phyloP scores from a whole-genome alignment of 2,113 vertebrate genomes.

The Alexandromys fortis region DNA sequence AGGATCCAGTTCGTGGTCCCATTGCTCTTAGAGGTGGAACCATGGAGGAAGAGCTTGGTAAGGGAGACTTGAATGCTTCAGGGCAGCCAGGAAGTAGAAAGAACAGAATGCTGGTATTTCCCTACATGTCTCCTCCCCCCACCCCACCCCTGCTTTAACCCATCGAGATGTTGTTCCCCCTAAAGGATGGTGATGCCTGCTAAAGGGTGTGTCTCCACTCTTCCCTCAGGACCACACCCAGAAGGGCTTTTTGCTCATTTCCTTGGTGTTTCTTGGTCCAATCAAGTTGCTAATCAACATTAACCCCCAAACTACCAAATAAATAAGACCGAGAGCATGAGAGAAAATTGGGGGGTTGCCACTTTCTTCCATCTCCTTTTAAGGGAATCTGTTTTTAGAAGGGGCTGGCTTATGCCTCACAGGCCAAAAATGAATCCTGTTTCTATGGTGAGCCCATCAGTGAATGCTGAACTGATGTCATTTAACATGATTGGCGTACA shows the following conservation, averaged over 20 bases:
- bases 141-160: too few species aligned
- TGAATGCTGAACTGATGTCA: too few species aligned
- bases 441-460: neutral
- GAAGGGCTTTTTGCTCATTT: neutral
- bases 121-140: too few species aligned
- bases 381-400: neutral
- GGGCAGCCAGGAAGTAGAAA: neutral
- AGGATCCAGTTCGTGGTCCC: neutral
- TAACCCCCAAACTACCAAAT: neutral
- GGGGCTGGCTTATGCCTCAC: neutral
- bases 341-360: neutral
- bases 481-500: neutral
- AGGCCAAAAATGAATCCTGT: neutral
- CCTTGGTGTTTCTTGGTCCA: neutral
- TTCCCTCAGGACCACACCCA: neutral
- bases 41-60: neutral
- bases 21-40: neutral
- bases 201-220: neutral
- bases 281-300: neutral
- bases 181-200: neutral
- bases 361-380: neutral
- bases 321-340: neutral
- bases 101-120: too few species aligned
- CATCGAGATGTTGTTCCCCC: accelerated
- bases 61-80: neutral